phyloP scores from a whole-genome alignment of 2,113 vertebrate species.

The Mionectes macconnelli region DNA sequence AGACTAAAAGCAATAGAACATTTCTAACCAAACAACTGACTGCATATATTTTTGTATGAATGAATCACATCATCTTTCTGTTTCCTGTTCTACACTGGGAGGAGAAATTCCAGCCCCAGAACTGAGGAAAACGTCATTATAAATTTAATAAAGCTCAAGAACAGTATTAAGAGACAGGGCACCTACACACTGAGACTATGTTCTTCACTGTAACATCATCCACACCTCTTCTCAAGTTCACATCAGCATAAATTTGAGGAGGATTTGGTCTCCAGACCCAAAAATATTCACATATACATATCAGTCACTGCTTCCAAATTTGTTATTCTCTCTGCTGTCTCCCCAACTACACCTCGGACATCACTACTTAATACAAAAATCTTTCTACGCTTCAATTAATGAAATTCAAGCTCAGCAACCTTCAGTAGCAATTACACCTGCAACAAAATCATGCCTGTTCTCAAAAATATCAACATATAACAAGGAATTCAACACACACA shows the following conservation, averaged over 20 bases:
- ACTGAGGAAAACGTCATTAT: neutral
- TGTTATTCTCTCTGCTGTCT: neutral
- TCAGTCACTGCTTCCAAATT: neutral
- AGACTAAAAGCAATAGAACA: neutral
- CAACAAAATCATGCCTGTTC: neutral
- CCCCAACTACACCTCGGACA: neutral
- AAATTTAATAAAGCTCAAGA: neutral
- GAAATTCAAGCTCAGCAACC: neutral
- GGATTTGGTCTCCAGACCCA: neutral
- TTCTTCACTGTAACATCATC: neutral
- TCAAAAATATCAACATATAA: neutral
- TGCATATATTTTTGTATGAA: neutral
- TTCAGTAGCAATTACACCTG: neutral
- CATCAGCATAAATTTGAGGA: neutral
- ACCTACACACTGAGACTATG: neutral
- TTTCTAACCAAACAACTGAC: neutral
- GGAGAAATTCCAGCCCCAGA: neutral
- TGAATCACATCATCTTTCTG: neutral
- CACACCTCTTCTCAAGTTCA: neutral
- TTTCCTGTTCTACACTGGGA: neutral
- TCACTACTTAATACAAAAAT: neutral
- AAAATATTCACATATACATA: neutral
- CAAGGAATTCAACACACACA: neutral
- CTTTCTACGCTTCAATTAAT: neutral
- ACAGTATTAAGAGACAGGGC: neutral